Evolutionary conservation across 2,797 vertebrate genomes (phyloP).

Genomic region (Lithobates sylvaticus): DNA sequence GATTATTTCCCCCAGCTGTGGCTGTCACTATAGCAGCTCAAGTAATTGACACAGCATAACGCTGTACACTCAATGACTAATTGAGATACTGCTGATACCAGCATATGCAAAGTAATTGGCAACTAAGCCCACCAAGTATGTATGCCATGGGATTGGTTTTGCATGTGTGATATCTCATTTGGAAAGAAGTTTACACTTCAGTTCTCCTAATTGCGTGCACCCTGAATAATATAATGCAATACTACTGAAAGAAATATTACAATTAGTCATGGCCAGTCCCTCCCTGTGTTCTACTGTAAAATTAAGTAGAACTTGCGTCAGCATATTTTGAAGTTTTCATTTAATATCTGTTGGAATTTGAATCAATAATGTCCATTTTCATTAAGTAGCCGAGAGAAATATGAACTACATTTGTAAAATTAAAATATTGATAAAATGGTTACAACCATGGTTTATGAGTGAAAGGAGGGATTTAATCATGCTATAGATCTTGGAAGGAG

Average conservation of each 20-base stretch:
- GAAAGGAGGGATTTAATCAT: constrained; percentile 19
- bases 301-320: constrained; percentile 29
- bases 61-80: constrained; percentile 47
- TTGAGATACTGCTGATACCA: constrained; percentile 61
- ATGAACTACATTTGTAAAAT: constrained; percentile 46
- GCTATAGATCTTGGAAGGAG: constrained; percentile 1
- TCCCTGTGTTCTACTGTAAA: neutral
- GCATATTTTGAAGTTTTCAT: constrained; percentile 22
- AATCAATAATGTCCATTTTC: constrained; percentile 26
- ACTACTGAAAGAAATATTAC: constrained; percentile 27
- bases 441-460: constrained; percentile 5
- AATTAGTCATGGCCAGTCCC: constrained; percentile 17
- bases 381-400: constrained; percentile 49
- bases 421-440: constrained; percentile 46
- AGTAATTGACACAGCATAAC: constrained; percentile 55
- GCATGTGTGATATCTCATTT: constrained; percentile 51
- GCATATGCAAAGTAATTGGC: constrained; percentile 60
- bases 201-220: constrained; percentile 41
- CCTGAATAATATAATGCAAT: constrained; percentile 44
- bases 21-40: constrained; percentile 47
- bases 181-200: constrained; percentile 57
- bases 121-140: constrained; percentile 51
- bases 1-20: constrained; percentile 61
- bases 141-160: constrained; percentile 46
- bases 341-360: neutral